Evolutionary conservation across 2,113 vertebrate genomes (phyloP), one percentile per base, ranked within the genome.

Genomic region (Numida meleagris): DNA sequence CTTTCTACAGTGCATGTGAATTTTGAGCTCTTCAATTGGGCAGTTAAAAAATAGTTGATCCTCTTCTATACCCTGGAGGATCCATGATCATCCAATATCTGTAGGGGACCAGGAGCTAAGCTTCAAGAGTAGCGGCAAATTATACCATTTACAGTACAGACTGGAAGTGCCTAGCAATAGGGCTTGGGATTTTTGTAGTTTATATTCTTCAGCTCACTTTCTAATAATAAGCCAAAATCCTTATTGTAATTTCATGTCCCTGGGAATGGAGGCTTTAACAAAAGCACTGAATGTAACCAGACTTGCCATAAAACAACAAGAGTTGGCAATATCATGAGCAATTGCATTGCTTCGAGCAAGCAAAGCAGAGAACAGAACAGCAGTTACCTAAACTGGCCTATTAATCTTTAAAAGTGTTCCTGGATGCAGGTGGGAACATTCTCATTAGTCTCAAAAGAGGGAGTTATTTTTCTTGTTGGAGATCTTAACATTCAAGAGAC

Each of bases 351-450:
- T 96, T 73, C 11, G 1, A 89, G 90, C 85, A 80, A 89, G 62
- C 82, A 57, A 82, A 91, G 53, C 45, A 89, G 59, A 50, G 59
- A 95, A 77, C 67, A 58, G 31, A 82, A 73, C 68, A 95, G 79
- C 82, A 89, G 75, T 70, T 95, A 43, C 59, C 82, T 91, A 86
- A 96, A 80, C 66, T 42, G 53, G 38, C 36, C 87, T 94, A 85
- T 94, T 94, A 89, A 93, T 96, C 84, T 93, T 87, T 87, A 40
- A 75, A 91, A 94, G 9, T 62, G 43, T 82, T 93, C 40, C 82
- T 80, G 34, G 34, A 5, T 85, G 55, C 42, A 93, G 82, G 79
- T 90, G 38, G 42, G 34, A 95, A 70, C 45, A 77, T 88, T 82
- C 59, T 91, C n/a, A 48, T 43, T 93, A 58, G 31, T 70, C 79